These are phyloP conservation scores for Lycaon pictus DNA, from an alignment of 2,113 vertebrate genomes.

Conservation along the genomic window DNA sequence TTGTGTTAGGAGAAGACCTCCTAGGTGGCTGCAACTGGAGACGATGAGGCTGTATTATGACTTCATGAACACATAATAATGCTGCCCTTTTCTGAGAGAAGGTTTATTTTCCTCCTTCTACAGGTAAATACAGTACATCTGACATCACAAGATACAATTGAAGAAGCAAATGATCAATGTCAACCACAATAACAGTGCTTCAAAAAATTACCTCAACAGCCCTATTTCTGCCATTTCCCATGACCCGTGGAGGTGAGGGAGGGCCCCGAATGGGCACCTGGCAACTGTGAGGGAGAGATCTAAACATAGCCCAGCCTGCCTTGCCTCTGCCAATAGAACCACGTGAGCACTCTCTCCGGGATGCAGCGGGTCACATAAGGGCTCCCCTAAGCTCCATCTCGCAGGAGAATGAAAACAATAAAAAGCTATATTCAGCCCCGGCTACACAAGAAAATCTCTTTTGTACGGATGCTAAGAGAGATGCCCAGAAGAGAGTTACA, in stretches of 20 bases:
- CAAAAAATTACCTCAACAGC: background rate
- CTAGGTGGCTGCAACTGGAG: background rate
- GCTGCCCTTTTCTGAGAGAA: background rate
- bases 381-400: background rate
- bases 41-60: rapidly evolving
- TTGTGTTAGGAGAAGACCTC: background rate
- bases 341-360: rapidly evolving
- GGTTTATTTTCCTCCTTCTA: background rate
- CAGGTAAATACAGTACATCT: background rate
- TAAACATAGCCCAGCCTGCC: rapidly evolving
- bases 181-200: background rate
- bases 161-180: slow-evolving; percentile 37
- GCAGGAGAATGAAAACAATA: slow-evolving; percentile 53
- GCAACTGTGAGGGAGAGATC: background rate
- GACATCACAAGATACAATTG: background rate
- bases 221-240: background rate
- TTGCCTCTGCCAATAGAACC: rapidly evolving
- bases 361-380: background rate
- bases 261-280: rapidly evolving
- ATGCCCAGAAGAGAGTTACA: background rate
- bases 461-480: background rate
- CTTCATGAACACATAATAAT: background rate
- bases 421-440: slow-evolving; percentile 41
- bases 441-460: slow-evolving; percentile 1
- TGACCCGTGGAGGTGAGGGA: background rate